Base-by-base conservation (phyloP, 2,888 invertebrate genomes). In the Lottia gigantea region DNA sequence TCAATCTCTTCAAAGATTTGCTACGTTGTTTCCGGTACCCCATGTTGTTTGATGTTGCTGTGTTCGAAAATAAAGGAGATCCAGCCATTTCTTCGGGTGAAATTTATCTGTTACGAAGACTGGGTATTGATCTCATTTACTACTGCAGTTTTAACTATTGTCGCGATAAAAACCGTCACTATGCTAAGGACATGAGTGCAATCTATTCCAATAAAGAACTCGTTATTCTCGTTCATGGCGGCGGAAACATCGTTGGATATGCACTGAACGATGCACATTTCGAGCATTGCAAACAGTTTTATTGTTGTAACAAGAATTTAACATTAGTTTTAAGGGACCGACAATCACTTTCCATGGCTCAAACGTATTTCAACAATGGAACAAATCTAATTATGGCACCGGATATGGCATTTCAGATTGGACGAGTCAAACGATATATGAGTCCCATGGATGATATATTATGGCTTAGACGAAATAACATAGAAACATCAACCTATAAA, bases 41-140 rank as follows among this genome's bases (percentile, higher is more conserved):
- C 16, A 71, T 78, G 64, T 46, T 76, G 15, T 62, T 78, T 19
- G 76, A 74, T 49, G 62, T 71, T 25, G 70, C 74, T 16, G 66
- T 67, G 2, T 70, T 69, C 55, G 76, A 77, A 62, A 77, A 77
- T 61, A 77, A 77, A 70, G 77, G 77, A 0, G 77, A 77, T 40
- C 71, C 77, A 0, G 73, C 73, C 0, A 76, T 77, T 3, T 72
- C 69, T 23, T 47, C 71, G 0, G 78, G 76, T 8, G 76, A 78
- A 67, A 46, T 73, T 2, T 23, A 62, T 3, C 55, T 73, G 11
- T n/a, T 75, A 45, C 49, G 61, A 31, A 68, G 71, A 8, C 19
- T 75, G 16, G 62, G 61, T 47, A 26, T 75, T 15, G 31, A 67
- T n/a, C 7, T 72, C 6, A 19, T 68, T 0, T 76, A 67, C 26